A percentile compares a stretch with the other conserved stretches of the same genome.
phyloP scores from a whole-genome alignment of 2,797 vertebrate genomes.

The Acanthopagrus latus region DNA sequence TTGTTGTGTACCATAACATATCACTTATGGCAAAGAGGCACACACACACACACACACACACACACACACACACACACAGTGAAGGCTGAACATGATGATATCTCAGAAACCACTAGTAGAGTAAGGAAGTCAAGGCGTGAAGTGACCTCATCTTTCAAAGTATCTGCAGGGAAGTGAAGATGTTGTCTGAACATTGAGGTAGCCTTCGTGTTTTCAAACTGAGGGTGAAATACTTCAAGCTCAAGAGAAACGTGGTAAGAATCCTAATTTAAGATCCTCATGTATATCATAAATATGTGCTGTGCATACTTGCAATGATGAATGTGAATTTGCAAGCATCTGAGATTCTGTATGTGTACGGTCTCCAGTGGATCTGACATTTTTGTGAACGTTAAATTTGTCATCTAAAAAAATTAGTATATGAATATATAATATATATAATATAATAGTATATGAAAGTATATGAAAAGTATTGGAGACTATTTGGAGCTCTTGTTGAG shows the following conservation, averaged over 20 bases:
- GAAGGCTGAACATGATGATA: background rate
- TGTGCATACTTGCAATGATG: background rate
- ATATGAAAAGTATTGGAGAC: background rate
- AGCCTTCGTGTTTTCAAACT: constrained; percentile 5
- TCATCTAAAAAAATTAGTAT: background rate
- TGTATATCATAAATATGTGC: background rate
- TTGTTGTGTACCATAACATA: background rate
- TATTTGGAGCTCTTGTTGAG: background rate
- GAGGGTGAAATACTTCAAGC: constrained; percentile 27
- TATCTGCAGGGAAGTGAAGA: constrained; percentile 49
- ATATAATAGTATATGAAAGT: too few relatives aligned
- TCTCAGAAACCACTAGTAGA: background rate
- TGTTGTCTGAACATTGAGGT: constrained; percentile 4
- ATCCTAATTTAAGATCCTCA: background rate
- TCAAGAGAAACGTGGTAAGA: constrained; percentile 64
- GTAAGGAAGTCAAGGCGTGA: constrained; percentile 61
- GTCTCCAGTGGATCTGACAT: background rate
- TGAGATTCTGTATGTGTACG: background rate
- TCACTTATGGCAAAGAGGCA: background rate
- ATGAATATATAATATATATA: too few relatives aligned
- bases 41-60: too few relatives aligned
- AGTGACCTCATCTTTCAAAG: constrained; percentile 49
- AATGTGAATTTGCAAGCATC: background rate
- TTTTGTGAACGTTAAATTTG: background rate
- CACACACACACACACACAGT: too few relatives aligned